These are phyloP conservation scores for Tonatia bakeri DNA, from an alignment of 2,113 vertebrate genomes.

Conservation along the genomic window DNA sequence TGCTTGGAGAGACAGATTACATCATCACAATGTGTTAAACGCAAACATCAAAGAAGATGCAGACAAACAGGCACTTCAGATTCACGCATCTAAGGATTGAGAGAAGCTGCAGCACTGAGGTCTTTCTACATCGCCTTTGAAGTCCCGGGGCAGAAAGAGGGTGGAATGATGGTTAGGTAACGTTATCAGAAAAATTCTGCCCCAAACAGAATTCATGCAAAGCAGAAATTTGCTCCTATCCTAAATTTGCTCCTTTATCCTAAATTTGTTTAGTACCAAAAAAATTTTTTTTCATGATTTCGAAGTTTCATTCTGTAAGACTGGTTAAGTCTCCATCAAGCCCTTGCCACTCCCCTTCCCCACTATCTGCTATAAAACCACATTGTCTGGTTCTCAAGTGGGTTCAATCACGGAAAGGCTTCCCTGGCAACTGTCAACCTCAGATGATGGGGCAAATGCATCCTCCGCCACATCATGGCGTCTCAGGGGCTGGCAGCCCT, in stretches of 20 bases:
- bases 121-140: background rate
- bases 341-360: too few relatives aligned
- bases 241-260: background rate
- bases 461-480: fast-evolving
- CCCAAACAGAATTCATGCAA: background rate
- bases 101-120: background rate
- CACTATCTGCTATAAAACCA: background rate
- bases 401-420: background rate
- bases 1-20: background rate
- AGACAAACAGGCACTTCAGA: background rate
- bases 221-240: background rate
- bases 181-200: background rate
- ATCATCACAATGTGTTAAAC: background rate
- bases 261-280: background rate
- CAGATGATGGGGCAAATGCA: fast-evolving
- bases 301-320: background rate
- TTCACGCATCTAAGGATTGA: background rate
- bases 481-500: background rate
- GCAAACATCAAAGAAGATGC: background rate
- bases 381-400: background rate
- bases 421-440: background rate
- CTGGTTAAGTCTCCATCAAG: background rate
- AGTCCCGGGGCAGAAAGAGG: background rate
- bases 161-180: background rate
- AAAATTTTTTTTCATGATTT: background rate